These are phyloP conservation scores for Parnassius orleans DNA, from an alignment of 2,888 invertebrate species.

Conservation along the genomic window DNA sequence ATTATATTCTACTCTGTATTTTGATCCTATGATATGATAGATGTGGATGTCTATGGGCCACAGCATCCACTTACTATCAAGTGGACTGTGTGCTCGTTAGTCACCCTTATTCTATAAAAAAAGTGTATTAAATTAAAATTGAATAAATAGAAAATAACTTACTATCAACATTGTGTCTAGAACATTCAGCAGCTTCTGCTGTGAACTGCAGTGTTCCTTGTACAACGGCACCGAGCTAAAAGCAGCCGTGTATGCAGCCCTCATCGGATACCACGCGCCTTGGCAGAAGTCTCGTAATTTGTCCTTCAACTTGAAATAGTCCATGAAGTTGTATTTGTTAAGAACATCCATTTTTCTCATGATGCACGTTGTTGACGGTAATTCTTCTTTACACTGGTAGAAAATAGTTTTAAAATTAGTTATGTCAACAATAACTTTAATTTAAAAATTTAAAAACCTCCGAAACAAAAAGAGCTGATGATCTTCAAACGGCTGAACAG, in stretches of 20 bases:
- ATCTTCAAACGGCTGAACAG: no score
- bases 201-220: slow-evolving; percentile 54
- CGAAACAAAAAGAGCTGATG: no score
- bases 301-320: slow-evolving; percentile 67
- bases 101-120: no score
- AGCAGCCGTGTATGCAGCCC: slow-evolving; percentile 45
- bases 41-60: no score
- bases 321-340: slow-evolving; percentile 65
- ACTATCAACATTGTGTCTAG: slow-evolving; percentile 67
- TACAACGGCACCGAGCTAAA: slow-evolving; percentile 54
- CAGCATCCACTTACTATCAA: no score
- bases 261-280: slow-evolving; percentile 41
- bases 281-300: slow-evolving; percentile 46
- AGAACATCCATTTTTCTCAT: slow-evolving; percentile 60
- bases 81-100: no score
- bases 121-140: no score
- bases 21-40: no score
- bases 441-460: no score
- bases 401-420: neutral
- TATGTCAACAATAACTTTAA: no score
- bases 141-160: slow-evolving; percentile 31
- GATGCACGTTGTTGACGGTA: slow-evolving; percentile 53
- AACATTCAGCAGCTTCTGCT: slow-evolving; percentile 62
- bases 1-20: no score
- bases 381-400: slow-evolving; percentile 55